Evolutionary conservation across 1,140 invertebrate genomes (phyloP), one percentile per base, ranked within the genome.

Genomic region (Contarinia nasturtii): DNA sequence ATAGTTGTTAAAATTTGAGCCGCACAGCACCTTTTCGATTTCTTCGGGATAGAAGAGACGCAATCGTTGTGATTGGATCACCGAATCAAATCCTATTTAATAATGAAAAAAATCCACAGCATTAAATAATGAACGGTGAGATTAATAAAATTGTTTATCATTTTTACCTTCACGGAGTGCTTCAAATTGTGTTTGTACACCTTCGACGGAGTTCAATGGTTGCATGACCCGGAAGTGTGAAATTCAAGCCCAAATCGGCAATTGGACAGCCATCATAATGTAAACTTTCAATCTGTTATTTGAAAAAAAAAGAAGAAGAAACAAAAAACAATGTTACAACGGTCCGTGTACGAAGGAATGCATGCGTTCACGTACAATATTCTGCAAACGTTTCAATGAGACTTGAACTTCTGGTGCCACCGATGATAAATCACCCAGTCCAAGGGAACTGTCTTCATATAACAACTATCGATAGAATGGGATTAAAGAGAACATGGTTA

Each of bases 391-490:
- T 44, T 76, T 75, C 53, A 97, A 72, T 33, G 88, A 92, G 52
- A 73, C 73, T 63, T 92, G 81, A 53, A 98, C 72, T 53, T 86
- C 81, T 14, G 87, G 82, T 56, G 89, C 86, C 49, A 98, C 79
- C 54, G 83, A 72, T 44, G 76, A 72, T 50, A 98, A 68, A 71
- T 98, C 94, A 37, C 79, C 68, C 45, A 93, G 67, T 22, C 74
- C 77, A 50, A 97, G 66, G 51, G 80, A 81, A 51, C 77, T 72
- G 64, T 97, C 90, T 65, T 94, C 83, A 54, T 79, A 79, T 53
- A 98, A 68, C 54, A 98, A 62, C 95, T 94, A 98, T 51, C 92
- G 91, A 70, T 95, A 98, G 63, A 98, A 92, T 10, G 88, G 80
- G 55, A 84, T 69, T 58, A 89, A 95, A 58, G 98, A 79, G n/a